Evolutionary conservation across 2,113 vertebrate genomes (phyloP).

Genomic region (Peromyscus polionotus): DNA sequence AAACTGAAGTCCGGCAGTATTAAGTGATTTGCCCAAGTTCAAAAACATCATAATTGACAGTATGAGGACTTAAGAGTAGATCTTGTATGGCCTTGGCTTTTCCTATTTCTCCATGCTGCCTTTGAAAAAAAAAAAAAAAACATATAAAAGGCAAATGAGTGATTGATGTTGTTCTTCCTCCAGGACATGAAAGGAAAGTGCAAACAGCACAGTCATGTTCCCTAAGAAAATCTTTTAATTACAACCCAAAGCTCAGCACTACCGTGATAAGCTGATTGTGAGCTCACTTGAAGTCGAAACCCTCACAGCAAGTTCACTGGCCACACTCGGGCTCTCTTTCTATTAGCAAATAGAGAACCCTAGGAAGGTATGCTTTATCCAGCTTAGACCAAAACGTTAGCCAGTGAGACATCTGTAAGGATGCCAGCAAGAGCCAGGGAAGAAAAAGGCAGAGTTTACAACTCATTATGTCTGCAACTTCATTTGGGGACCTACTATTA

Average conservation of each 20-base stretch:
- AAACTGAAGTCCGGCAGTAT: background rate
- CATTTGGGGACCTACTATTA: constrained; percentile 11
- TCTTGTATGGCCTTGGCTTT: constrained; percentile 42
- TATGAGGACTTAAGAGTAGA: constrained; percentile 33
- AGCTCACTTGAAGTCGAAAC: constrained; percentile 73
- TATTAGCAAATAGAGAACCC: constrained; percentile 69
- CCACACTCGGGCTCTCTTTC: constrained; percentile 25
- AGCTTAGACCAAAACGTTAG: constrained; percentile 53
- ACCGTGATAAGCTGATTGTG: constrained; percentile 68
- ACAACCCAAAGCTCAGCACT: constrained; percentile 74
- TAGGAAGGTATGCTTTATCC: constrained; percentile 70
- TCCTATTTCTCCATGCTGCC: constrained; percentile 18
- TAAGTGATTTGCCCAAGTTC: constrained; percentile 38
- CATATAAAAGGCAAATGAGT: constrained; percentile 63
- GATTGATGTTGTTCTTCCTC: constrained; percentile 66
- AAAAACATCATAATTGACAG: constrained; percentile 29
- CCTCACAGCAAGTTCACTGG: constrained; percentile 59
- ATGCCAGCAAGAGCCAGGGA: constrained; percentile 22
- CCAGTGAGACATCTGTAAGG: constrained; percentile 51
- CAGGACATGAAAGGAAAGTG: constrained; percentile 75
- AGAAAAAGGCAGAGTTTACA: constrained; percentile 39
- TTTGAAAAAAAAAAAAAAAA: constrained; percentile 41
- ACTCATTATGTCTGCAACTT: constrained; percentile 64
- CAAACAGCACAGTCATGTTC: constrained; percentile 73
- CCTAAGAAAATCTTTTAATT: constrained; percentile 79